These are phyloP conservation scores for Cephus rjabovi DNA, from an alignment of 2,888 invertebrate genomes.

Conservation along the genomic window DNA sequence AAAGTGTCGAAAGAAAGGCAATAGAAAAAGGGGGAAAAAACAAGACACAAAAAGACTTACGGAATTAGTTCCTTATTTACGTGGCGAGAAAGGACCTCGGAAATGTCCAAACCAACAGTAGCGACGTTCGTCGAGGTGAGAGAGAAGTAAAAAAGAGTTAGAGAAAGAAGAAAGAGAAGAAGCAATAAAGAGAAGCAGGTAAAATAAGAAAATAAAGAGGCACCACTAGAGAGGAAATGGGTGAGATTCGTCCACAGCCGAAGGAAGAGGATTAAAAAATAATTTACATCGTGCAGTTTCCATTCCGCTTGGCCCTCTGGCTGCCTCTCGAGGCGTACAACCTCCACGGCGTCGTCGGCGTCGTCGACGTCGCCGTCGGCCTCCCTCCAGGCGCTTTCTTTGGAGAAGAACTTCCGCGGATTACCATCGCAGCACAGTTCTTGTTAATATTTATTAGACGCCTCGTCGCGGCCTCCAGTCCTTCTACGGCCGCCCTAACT, in stretches of 20 bases:
- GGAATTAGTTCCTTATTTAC: slow-evolving; percentile 32
- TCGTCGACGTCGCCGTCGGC: not conserved
- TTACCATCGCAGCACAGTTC: slow-evolving; percentile 58
- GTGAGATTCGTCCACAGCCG: slow-evolving; percentile 6
- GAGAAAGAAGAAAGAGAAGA: too few species aligned
- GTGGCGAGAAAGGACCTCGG: slow-evolving; percentile 19
- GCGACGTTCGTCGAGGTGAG: not conserved
- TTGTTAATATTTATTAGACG: slow-evolving; percentile 63
- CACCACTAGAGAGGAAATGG: not conserved
- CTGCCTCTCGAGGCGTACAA: not conserved
- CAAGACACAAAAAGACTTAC: not conserved
- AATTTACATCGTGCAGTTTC: slow-evolving; percentile 54
- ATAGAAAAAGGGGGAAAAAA: too few species aligned
- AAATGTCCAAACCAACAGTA: slow-evolving; percentile 10
- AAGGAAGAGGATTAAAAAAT: slow-evolving; percentile 52
- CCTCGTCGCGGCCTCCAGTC: slow-evolving; percentile 30
- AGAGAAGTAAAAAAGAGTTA: not conserved
- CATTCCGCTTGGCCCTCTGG: slow-evolving; percentile 26
- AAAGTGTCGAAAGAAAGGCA: too few species aligned
- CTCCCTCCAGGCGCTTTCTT: not conserved
- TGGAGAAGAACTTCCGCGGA: slow-evolving; percentile 47
- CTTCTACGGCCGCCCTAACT: too few species aligned
- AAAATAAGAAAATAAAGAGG: not conserved
- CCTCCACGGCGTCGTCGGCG: not conserved
- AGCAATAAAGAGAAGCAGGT: too few species aligned